phyloP scores from a whole-genome alignment of 2,113 vertebrate genomes.

The Coracopsis vasa region DNA sequence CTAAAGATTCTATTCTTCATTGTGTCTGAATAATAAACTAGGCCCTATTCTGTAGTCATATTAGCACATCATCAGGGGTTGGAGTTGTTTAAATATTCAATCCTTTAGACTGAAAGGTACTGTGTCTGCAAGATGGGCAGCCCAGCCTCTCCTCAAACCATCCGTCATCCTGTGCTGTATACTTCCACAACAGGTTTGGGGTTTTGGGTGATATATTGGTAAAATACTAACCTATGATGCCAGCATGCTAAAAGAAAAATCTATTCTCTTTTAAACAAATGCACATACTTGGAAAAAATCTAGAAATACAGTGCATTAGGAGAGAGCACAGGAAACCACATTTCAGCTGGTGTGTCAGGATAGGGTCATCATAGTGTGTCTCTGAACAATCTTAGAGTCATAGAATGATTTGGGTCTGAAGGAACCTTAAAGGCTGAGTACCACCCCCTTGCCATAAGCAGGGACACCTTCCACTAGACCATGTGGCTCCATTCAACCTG shows the following conservation, averaged over 20 bases:
- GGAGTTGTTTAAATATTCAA: background rate
- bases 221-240: background rate
- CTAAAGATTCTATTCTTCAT: background rate
- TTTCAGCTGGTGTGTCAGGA: background rate
- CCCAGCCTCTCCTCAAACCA: background rate
- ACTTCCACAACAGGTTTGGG: accelerated
- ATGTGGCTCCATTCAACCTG: background rate
- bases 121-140: background rate
- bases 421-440: background rate
- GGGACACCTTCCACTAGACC: background rate
- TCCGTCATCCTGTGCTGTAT: background rate
- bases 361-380: background rate
- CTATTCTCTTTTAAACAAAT: background rate
- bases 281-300: background rate
- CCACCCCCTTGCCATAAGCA: background rate
- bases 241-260: background rate
- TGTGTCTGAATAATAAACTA: background rate
- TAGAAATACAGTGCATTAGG: background rate
- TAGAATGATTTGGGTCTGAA: background rate
- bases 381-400: background rate
- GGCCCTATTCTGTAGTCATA: background rate
- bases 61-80: background rate
- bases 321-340: background rate
- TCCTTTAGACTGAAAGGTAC: background rate
- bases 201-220: background rate